Conservation (phyloP, 1,140 invertebrate genomes). For the Trachymyrmex septentrionalis region DNA sequence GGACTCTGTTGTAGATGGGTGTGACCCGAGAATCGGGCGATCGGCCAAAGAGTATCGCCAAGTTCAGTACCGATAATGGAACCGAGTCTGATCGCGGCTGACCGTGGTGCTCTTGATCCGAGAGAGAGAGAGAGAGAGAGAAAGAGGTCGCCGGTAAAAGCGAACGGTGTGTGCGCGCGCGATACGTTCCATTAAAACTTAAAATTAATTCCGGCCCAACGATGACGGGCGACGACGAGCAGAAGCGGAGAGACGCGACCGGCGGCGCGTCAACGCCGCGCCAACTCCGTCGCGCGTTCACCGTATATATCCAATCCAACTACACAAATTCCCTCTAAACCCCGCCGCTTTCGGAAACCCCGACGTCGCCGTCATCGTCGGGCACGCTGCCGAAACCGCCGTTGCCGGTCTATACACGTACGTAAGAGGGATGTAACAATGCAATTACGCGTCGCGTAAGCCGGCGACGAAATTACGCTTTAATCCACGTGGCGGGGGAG, state of each 20-base stretch:
- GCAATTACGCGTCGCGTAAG: constrained; percentile 85
- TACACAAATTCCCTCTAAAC: constrained; percentile 83
- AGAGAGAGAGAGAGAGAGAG: background rate
- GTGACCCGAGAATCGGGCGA: constrained; percentile 48
- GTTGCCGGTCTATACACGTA: constrained; percentile 72
- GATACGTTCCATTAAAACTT: constrained; percentile 84
- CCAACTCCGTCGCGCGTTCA: constrained; percentile 73
- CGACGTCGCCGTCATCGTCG: constrained; percentile 53
- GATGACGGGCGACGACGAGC: constrained; percentile 33
- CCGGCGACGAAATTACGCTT: constrained; percentile 84
- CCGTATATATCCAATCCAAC: constrained; percentile 82
- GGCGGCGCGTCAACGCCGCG: constrained; percentile 73
- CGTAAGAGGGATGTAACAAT: constrained; percentile 83
- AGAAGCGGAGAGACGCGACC: constrained; percentile 63
- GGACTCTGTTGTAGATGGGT: constrained; percentile 35
- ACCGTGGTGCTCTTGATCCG: constrained; percentile 18
- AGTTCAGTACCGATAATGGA: constrained; percentile 81
- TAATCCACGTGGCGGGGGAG: constrained; percentile 78
- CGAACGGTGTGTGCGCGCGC: constrained; percentile 59
- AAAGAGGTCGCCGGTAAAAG: constrained; percentile 80
- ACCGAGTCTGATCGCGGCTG: constrained; percentile 73
- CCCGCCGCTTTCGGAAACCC: constrained; percentile 65
- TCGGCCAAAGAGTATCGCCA: constrained; percentile 71
- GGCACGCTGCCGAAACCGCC: constrained; percentile 41
- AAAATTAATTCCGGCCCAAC: constrained; percentile 82